Evolutionary conservation across 1,140 invertebrate species (phyloP).

Genomic region (Sweltsa coloradensis): DNA sequence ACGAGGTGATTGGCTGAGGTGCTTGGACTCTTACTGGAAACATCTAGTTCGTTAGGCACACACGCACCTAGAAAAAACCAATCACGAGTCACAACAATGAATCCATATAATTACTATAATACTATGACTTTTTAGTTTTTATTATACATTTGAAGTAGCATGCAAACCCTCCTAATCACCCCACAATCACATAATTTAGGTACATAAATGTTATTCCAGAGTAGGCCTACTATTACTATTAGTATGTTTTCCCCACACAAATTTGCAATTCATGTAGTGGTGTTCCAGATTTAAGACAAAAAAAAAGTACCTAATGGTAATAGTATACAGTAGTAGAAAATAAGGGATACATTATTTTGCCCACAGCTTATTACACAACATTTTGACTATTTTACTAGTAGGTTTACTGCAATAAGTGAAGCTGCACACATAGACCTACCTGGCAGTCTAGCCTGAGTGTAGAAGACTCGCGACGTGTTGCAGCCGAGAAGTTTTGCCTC

Average conservation of each 20-base stretch:
- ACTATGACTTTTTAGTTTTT: no score
- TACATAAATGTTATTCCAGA: background rate
- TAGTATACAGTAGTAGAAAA: no score
- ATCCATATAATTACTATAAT: no score
- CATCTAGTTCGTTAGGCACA: conserved; percentile 4
- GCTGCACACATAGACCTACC: no score
- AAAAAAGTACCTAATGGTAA: no score
- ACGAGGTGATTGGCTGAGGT: conserved; percentile 60
- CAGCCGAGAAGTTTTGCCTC: conserved; percentile 66
- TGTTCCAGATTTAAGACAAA: background rate
- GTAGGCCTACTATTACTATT: background rate
- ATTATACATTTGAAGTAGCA: no score
- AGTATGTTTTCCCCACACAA: background rate
- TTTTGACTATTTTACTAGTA: no score
- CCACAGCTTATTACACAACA: no score
- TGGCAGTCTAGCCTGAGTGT: no score
- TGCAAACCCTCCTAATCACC: background rate
- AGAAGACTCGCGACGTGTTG: conserved; percentile 75
- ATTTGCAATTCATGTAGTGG: background rate
- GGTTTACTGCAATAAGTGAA: no score
- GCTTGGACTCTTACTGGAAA: conserved; percentile 24
- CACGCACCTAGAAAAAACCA: background rate
- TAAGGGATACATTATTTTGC: no score
- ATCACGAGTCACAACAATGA: background rate
- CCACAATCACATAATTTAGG: background rate